Conservation (phyloP, 2,113 vertebrate species). For the Nothobranchius furzeri region DNA sequence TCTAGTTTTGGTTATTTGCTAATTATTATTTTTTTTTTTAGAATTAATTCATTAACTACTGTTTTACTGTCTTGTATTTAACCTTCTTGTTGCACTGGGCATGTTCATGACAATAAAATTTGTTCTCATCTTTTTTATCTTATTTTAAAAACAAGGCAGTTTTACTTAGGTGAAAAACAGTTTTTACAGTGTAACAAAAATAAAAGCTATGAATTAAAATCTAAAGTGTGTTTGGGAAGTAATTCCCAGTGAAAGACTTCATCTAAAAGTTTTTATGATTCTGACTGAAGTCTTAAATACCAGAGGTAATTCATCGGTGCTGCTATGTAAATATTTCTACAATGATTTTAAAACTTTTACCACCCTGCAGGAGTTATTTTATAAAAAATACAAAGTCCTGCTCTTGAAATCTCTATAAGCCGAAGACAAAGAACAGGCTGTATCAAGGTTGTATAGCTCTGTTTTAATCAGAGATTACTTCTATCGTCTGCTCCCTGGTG, state of each 20-base stretch:
- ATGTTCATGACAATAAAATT: too few relatives aligned
- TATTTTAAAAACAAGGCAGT: too few relatives aligned
- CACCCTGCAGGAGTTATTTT: slow-evolving; percentile 6
- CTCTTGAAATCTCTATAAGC: slow-evolving; percentile 14
- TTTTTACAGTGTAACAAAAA: too few relatives aligned
- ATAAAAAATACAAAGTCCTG: slow-evolving; percentile 29
- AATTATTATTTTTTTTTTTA: too few relatives aligned
- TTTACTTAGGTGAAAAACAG: too few relatives aligned
- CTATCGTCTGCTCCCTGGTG: slow-evolving; percentile 2
- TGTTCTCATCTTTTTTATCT: too few relatives aligned
- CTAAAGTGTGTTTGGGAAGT: slow-evolving; percentile 1
- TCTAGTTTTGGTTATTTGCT: too few relatives aligned
- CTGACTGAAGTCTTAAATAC: slow-evolving; percentile 1
- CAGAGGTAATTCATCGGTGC: slow-evolving; percentile 8
- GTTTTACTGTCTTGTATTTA: too few relatives aligned
- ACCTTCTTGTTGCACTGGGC: too few relatives aligned
- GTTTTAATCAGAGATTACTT: slow-evolving; percentile 26
- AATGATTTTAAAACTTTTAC: slow-evolving; percentile 30
- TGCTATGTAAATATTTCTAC: slow-evolving; percentile 35
- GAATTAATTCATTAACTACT: too few relatives aligned
- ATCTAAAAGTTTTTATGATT: slow-evolving; percentile 29
- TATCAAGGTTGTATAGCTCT: slow-evolving; percentile 36
- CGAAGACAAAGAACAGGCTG: slow-evolving; percentile 22
- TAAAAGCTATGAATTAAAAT: neutral
- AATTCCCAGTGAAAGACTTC: slow-evolving; percentile 1